Evolutionary conservation across 2,888 invertebrate species (phyloP).

Genomic region (Ennomos fuscantarius): DNA sequence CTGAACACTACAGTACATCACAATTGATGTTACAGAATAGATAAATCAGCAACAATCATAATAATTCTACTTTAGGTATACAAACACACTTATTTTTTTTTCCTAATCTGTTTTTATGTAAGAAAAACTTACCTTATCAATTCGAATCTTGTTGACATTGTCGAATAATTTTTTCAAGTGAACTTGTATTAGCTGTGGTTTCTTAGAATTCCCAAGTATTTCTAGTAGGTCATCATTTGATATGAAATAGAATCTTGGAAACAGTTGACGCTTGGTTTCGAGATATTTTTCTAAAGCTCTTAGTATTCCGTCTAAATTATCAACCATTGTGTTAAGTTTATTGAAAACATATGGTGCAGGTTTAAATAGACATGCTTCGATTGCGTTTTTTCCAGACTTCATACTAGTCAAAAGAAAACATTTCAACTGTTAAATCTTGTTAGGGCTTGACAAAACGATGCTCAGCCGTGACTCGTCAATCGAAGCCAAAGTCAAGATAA

Average conservation of each 20-base stretch:
- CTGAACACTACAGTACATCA: too few species aligned
- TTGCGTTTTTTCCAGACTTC: conserved; percentile 82
- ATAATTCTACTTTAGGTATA: too few species aligned
- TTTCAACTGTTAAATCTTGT: too few species aligned
- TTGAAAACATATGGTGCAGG: conserved; percentile 87
- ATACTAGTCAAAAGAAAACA: conserved; percentile 59
- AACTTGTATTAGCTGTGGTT: conserved; percentile 92
- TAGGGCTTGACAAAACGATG: too few species aligned
- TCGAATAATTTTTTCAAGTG: conserved; percentile 96
- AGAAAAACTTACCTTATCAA: conserved; percentile 84
- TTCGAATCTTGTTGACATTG: conserved; percentile 90
- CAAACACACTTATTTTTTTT: too few species aligned
- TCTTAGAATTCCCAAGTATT: conserved; percentile 94
- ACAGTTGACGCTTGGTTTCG: conserved; percentile 94
- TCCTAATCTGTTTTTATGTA: background rate
- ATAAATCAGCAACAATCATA: too few species aligned
- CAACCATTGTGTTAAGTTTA: conserved; percentile 89
- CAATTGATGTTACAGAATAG: too few species aligned
- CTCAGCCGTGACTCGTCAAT: too few species aligned
- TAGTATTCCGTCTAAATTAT: conserved; percentile 91
- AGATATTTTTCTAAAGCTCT: conserved; percentile 94
- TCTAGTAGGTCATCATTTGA: conserved; percentile 89
- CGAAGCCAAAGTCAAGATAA: too few species aligned
- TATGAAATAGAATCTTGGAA: conserved; percentile 90
- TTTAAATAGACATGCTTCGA: conserved; percentile 86